A percentile compares a stretch with the other conserved stretches of the same genome.
These are phyloP conservation scores for Oreortyx pictus DNA, from an alignment of 2,797 vertebrate species.

Conservation along the genomic window DNA sequence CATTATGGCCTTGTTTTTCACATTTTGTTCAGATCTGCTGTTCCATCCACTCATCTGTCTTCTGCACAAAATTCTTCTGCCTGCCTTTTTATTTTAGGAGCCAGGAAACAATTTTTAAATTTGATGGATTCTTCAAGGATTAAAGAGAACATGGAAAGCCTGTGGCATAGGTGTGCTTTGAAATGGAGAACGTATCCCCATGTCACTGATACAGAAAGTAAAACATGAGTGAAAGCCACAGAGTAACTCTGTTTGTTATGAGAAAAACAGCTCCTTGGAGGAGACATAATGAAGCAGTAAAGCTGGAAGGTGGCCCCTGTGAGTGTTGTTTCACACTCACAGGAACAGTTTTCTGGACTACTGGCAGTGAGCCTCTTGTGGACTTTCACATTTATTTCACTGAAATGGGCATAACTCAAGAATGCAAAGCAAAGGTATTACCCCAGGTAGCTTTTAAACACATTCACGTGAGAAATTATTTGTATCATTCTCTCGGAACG, in stretches of 20 bases:
- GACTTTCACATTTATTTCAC: not conserved
- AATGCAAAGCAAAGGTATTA: not conserved
- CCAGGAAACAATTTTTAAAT: not conserved
- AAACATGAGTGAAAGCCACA: not conserved
- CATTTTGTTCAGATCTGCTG: not conserved
- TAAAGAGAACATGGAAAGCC: not conserved
- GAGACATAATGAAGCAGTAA: not conserved
- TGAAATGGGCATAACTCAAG: not conserved
- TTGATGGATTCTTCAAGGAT: not conserved
- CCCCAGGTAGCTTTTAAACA: not conserved
- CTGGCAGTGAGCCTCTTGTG: not conserved
- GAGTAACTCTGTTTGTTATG: not conserved
- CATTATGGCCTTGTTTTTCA: not conserved
- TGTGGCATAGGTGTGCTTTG: not conserved
- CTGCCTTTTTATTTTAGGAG: not conserved
- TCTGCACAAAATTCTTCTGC: not conserved
- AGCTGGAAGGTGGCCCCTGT: not conserved
- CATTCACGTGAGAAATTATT: not conserved
- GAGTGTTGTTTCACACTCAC: not conserved
- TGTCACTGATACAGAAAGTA: not conserved
- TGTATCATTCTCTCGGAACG: not conserved
- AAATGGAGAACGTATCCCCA: accelerated
- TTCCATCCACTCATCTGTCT: not conserved
- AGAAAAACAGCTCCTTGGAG: not conserved
- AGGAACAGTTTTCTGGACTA: not conserved